Evolutionary conservation across 2,113 vertebrate species (phyloP).

Genomic region (Chaetodon auriga): DNA sequence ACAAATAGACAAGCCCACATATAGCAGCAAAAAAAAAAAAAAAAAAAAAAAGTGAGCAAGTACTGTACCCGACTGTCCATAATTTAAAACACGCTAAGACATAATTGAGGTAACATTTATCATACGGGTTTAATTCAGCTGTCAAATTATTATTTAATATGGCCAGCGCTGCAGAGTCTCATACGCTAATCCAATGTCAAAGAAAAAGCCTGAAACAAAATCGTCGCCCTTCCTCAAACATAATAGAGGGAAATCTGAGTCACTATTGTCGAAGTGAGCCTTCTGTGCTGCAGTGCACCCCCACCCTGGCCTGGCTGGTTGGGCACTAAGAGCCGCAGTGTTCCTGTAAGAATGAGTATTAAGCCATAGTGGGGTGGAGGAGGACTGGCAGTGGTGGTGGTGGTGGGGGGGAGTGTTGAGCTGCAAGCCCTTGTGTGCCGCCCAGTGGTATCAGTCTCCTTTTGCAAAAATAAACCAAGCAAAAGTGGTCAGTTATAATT

Average conservation of each 20-base stretch:
- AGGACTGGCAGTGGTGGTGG: conserved; percentile 22
- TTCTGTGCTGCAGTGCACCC: conserved; percentile 76
- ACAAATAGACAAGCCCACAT: conserved; percentile 10
- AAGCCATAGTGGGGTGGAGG: conserved; percentile 62
- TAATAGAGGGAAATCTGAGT: conserved; percentile 63
- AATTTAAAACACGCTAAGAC: conserved; percentile 22
- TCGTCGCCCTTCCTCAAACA: conserved; percentile 40
- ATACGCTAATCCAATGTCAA: not conserved
- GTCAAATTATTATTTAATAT: conserved; percentile 18
- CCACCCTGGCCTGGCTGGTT: conserved; percentile 65
- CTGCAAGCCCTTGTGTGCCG: conserved; percentile 70
- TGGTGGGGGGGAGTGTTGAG: conserved; percentile 27
- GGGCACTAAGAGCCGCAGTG: conserved; percentile 74
- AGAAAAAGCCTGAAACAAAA: conserved; percentile 30
- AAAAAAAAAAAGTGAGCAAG: too few relatives aligned
- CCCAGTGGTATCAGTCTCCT: conserved; percentile 72
- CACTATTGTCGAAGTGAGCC: conserved; percentile 65
- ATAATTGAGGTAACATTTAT: not conserved
- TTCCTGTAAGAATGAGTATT: conserved; percentile 79
- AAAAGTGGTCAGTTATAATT: conserved; percentile 45
- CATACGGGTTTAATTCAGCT: not conserved
- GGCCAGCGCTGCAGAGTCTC: not conserved
- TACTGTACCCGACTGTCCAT: not conserved
- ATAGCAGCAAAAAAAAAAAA: not conserved
- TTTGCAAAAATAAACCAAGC: conserved; percentile 69